These are phyloP conservation scores for Silurus lanzhouensis DNA, from an alignment of 2,797 vertebrate genomes.

Conservation along the genomic window DNA sequence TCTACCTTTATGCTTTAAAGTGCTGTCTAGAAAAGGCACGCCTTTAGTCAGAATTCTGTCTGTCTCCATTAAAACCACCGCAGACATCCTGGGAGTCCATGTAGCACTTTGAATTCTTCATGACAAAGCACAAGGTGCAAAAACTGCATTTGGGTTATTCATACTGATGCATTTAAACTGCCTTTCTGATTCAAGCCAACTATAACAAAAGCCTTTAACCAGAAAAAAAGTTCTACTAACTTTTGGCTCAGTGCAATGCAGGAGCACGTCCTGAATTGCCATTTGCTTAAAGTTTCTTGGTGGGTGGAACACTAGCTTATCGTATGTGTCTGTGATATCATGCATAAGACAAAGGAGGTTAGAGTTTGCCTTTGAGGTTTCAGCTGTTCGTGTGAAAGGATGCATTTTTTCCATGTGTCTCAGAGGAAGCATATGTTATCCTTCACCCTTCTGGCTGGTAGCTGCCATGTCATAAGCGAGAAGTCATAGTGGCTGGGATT, in stretches of 20 bases:
- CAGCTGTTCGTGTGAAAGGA: neutral
- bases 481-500: neutral
- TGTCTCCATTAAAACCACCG: slow-evolving; percentile 55
- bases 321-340: neutral
- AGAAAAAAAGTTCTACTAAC: slow-evolving; percentile 26
- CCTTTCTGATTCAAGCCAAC: slow-evolving; percentile 28
- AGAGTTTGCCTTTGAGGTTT: neutral
- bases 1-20: slow-evolving; percentile 39
- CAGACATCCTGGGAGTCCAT: slow-evolving; percentile 41
- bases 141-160: slow-evolving; percentile 53
- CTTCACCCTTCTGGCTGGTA: neutral
- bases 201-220: slow-evolving; percentile 24
- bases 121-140: slow-evolving; percentile 48
- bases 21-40: slow-evolving; percentile 12
- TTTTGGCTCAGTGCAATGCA: neutral
- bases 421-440: neutral
- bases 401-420: neutral
- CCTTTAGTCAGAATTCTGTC: slow-evolving; percentile 53
- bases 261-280: neutral
- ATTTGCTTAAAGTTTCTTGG: neutral
- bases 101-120: slow-evolving; percentile 55
- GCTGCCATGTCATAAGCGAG: neutral
- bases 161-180: slow-evolving; percentile 43
- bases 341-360: neutral
- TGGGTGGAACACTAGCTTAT: neutral